Evolutionary conservation across 2,888 invertebrate genomes (phyloP), one percentile per base, ranked within the genome.

Genomic region (Anthophora plumipes): DNA sequence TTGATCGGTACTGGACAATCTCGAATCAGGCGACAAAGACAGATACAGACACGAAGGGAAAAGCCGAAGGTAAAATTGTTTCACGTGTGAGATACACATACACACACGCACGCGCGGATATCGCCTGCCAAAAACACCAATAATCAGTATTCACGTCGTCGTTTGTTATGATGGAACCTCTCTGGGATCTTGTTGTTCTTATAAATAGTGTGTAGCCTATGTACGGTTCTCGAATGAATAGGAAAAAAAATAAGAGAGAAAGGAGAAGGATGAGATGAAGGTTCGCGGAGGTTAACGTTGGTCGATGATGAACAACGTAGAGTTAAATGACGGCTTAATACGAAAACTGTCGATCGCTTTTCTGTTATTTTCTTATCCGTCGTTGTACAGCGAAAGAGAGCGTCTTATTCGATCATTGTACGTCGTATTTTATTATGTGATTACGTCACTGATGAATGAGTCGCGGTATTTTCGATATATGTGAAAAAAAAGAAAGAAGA

Each of bases 351-450:
- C 76, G 78, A 84, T 82, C 79, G 85, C 86, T 83, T 84, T 71
- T 89, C 84, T 78, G 73, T 89, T 89, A 89, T 88, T 87, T 88
- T 88, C 85, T 84, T 88, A 90, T 86, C 81, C 77, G 79, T 85
- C 84, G 86, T 89, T 88, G 85, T 82, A 83, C 75, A 83, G 76
- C 69, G 74, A 85, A 31, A 82, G 80, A 82, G 80, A 85, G 76
- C 70, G 77, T 88, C 77, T 31, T 83, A 84, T 85, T 85, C 82
- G 73, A 89, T 86, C 84, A 86, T 81, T 87, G 85, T 89, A 91
- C 69, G 86, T 89, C 85, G 85, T 79, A 90, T 90, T 91, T 90
- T 89, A 88, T 88, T 89, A 90, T 85, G 84, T 90, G 88, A 88
- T 88, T 89, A 90, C 85, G 84, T 84, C 84, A 88, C 80, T 77